Evolutionary conservation across 2,888 invertebrate genomes (phyloP).

Genomic region (Thecocarcelia acutangulata): DNA sequence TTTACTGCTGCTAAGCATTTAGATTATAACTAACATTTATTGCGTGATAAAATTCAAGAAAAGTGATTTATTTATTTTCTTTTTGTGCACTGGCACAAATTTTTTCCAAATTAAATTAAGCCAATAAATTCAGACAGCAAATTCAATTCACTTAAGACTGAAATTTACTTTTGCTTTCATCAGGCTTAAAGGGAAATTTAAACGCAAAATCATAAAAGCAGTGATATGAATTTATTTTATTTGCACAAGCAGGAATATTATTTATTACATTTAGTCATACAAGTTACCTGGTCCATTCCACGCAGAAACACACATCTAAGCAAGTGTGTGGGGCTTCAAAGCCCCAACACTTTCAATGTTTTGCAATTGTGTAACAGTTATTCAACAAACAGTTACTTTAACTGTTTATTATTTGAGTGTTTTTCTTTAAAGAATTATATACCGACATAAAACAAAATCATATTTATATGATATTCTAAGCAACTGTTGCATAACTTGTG

Average conservation of each 20-base stretch:
- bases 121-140: slow-evolving; percentile 15
- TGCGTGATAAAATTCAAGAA: too few species aligned
- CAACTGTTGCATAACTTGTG: slow-evolving; percentile 68
- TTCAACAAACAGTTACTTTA: too few species aligned
- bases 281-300: slow-evolving; percentile 1
- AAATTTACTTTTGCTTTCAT: slow-evolving; percentile 7
- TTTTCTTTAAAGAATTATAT: slow-evolving; percentile 2
- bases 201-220: slow-evolving; percentile 3
- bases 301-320: neutral
- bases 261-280: slow-evolving; percentile 14
- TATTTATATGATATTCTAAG: slow-evolving; percentile 39
- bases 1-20: too few species aligned
- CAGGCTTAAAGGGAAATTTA: neutral
- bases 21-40: too few species aligned
- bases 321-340: too few species aligned
- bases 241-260: slow-evolving; percentile 33
- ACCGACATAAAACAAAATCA: slow-evolving; percentile 20
- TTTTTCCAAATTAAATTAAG: slow-evolving; percentile 7
- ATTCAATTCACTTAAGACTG: neutral
- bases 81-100: neutral
- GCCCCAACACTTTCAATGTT: too few species aligned
- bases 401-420: too few species aligned
- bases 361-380: too few species aligned
- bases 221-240: slow-evolving; percentile 25
- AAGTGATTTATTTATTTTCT: neutral